Evolutionary conservation across 2,113 vertebrate species (phyloP).

Genomic region (Sinosuthora webbiana): DNA sequence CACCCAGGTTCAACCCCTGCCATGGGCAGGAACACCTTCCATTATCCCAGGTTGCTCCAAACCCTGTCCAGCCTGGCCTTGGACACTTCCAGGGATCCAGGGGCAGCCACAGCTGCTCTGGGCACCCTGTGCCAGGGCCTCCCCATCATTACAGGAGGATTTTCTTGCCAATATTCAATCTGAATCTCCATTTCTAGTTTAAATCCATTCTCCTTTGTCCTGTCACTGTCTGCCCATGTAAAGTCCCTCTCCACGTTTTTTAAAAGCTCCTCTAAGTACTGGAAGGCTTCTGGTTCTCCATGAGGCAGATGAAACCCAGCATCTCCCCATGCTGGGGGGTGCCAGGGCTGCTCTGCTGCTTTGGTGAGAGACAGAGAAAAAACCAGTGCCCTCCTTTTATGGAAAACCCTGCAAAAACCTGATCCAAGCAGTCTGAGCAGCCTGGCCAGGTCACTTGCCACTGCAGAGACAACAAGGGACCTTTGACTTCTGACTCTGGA

Average conservation of each 20-base stretch:
- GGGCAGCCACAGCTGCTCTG: background rate
- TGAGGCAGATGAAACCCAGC: background rate
- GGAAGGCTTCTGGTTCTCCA: background rate
- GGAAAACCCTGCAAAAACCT: background rate
- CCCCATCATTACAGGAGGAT: rapidly evolving
- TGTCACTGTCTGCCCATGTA: background rate
- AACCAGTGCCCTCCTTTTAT: rapidly evolving
- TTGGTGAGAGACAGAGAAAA: background rate
- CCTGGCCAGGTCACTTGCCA: background rate
- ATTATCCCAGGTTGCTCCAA: rapidly evolving
- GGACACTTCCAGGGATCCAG: background rate
- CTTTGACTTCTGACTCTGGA: background rate
- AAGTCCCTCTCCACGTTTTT: background rate
- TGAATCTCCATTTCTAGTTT: background rate
- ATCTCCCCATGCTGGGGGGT: background rate
- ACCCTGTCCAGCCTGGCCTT: rapidly evolving
- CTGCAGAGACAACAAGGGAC: background rate
- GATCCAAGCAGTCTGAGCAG: background rate
- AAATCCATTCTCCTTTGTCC: background rate
- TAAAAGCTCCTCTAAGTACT: background rate
- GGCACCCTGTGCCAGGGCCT: background rate
- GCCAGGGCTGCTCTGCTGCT: background rate
- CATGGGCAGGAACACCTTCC: background rate
- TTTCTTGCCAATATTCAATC: background rate
- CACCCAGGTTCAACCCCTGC: background rate